phyloP scores from a whole-genome alignment of 2,797 vertebrate genomes.

The Neoniphon sammara region DNA sequence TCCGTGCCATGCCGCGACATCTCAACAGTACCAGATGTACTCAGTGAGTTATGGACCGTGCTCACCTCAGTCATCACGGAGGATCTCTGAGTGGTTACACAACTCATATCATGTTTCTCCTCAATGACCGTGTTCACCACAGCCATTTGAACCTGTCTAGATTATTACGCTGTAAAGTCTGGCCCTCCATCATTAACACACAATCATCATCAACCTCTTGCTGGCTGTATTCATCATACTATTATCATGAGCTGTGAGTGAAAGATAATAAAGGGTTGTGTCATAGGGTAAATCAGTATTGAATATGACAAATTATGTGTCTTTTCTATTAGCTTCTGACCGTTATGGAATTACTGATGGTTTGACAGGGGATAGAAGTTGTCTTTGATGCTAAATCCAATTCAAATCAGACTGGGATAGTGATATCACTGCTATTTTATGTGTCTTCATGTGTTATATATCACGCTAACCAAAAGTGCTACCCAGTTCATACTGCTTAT shows the following conservation, averaged over 20 bases:
- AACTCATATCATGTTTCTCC: conserved; percentile 58
- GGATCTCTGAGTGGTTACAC: conserved; percentile 52
- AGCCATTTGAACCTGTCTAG: conserved; percentile 53
- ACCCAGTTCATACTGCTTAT: conserved; percentile 6
- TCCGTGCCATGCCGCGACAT: conserved; percentile 16
- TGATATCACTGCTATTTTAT: conserved; percentile 18
- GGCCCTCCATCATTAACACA: conserved; percentile 45
- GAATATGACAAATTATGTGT: conserved; percentile 52
- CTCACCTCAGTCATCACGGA: conserved; percentile 57
- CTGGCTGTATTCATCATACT: conserved; percentile 34
- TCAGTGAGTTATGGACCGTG: conserved; percentile 44
- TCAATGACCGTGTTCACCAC: conserved; percentile 51
- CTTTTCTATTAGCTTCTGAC: conserved; percentile 57
- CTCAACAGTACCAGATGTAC: conserved; percentile 55
- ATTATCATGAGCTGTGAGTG: conserved; percentile 47
- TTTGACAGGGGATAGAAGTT: conserved; percentile 37
- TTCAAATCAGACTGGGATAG: conserved; percentile 42
- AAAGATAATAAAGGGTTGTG: conserved; percentile 52
- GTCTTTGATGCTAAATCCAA: conserved; percentile 31
- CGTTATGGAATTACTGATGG: conserved; percentile 50
- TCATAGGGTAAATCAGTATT: conserved; percentile 25
- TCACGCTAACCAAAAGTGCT: conserved; percentile 5
- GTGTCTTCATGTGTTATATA: neutral
- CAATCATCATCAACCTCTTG: conserved; percentile 37
- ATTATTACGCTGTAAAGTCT: conserved; percentile 65